These are phyloP conservation scores for Macrosoma leucophasiata DNA, from an alignment of 2,888 invertebrate genomes.

Conservation along the genomic window DNA sequence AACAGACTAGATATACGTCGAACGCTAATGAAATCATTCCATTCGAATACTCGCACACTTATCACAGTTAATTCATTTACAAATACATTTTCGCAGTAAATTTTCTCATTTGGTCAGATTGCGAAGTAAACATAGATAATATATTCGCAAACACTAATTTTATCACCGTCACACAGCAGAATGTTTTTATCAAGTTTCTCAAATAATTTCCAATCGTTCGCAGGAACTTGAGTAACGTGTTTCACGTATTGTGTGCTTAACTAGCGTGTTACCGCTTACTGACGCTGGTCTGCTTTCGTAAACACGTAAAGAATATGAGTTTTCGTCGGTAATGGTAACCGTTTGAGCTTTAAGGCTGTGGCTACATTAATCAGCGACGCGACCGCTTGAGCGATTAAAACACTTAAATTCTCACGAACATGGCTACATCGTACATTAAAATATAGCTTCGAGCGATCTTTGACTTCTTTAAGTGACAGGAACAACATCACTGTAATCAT, in stretches of 20 bases:
- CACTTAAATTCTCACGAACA: too few relatives aligned
- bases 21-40: conserved; percentile 24
- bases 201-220: conserved; percentile 4
- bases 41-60: conserved; percentile 43
- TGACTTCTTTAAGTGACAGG: too few relatives aligned
- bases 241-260: conserved; percentile 1
- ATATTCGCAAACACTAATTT: conserved; percentile 11
- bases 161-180: conserved; percentile 6
- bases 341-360: too few relatives aligned
- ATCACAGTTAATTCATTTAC: conserved; percentile 69
- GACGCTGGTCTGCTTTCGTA: too few relatives aligned
- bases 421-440: too few relatives aligned
- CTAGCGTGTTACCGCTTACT: too few relatives aligned
- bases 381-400: too few relatives aligned
- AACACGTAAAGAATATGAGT: too few relatives aligned
- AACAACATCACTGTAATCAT: too few relatives aligned
- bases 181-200: neutral
- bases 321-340: too few relatives aligned
- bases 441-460: too few relatives aligned
- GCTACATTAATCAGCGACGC: too few relatives aligned
- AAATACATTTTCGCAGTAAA: conserved; percentile 46
- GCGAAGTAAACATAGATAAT: conserved; percentile 20
- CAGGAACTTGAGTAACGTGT: neutral
- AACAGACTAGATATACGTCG: conserved; percentile 8
- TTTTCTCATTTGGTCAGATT: conserved; percentile 53